Base-by-base conservation (phyloP, 2,797 vertebrate species). In the Siniperca undulata region DNA sequence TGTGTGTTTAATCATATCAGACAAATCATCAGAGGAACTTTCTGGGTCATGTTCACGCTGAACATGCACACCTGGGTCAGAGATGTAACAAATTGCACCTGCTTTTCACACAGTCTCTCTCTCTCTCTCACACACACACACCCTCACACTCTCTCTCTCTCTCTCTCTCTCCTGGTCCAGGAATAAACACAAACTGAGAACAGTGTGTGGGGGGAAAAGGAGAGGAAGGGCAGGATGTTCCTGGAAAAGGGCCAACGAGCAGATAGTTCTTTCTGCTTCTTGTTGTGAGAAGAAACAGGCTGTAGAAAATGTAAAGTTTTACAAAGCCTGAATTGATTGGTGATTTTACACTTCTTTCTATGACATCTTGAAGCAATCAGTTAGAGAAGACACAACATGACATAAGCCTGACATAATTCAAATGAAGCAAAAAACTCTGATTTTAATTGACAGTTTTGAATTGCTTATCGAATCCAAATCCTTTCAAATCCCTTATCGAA, bases 51-150 rank as follows among this genome's bases (percentile, higher is more conserved):
- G 50, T 74, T 81, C 44, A 44, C 11, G 16, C 68, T 82, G 71
- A 86, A 76, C 52, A 70, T 1, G 14, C 68, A 83, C 76, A 85
- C 82, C 80, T 83, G 77, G 71, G 53, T 68, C 74, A 70, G 60
- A 76, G 42, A 69, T 61, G 46, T 22, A 58, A 46, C 34, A 1
- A 42, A 68, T 48, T 70, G 50, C 87, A 90, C 78, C 75, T 85
- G 86, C 71, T 79, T 61, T 55, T 60, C 24, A 58, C 53, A 17
- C 38, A 9, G 7, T 24, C 30, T 30, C 30, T 30, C 30, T 30
- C 30, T 30, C 30, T 30, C 40, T 27, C 55, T 12, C 56, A 40
- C 42, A 10, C 55, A 55, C 46, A 53, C 44, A 42, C 44, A n/a
- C 53, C 24, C 78, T 27, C 46, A 20, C 53, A 55, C 20, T 30